A percentile compares a stretch with the other conserved stretches of the same genome.
These are phyloP conservation scores for Dynastes tityus DNA, from an alignment of 2,888 invertebrate genomes.

Conservation along the genomic window DNA sequence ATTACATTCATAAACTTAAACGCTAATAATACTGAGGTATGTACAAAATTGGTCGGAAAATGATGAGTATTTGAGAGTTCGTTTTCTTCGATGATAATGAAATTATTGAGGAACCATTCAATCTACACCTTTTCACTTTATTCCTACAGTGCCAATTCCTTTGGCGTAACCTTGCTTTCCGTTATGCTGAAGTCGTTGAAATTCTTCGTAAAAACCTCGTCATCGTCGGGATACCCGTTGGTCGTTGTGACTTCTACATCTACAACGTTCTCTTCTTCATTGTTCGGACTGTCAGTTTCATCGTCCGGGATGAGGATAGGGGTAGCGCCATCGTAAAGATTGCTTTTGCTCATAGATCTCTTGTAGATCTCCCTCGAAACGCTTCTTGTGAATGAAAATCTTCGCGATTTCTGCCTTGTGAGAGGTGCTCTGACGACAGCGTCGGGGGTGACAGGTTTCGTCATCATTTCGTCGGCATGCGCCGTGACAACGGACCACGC, in stretches of 20 bases:
- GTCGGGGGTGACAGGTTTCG: constrained; percentile 68
- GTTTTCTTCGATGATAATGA: constrained; percentile 6
- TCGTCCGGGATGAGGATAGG: constrained; percentile 73
- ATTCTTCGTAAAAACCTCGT: constrained; percentile 55
- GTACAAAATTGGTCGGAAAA: constrained; percentile 44
- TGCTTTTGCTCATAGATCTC: constrained; percentile 72
- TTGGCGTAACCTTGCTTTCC: constrained; percentile 7
- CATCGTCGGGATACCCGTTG: constrained; percentile 48
- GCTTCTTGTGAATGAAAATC: constrained; percentile 75
- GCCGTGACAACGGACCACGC: constrained; percentile 78
- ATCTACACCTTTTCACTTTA: background rate
- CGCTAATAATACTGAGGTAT: constrained; percentile 50
- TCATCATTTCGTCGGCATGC: constrained; percentile 75
- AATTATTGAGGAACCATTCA: constrained; percentile 16
- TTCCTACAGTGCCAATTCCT: constrained; percentile 9
- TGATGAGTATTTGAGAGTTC: background rate
- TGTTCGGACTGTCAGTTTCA: constrained; percentile 56
- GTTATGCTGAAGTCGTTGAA: constrained; percentile 55
- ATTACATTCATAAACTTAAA: constrained; percentile 30
- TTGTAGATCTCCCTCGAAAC: constrained; percentile 74
- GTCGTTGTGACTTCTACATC: constrained; percentile 10
- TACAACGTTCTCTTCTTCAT: constrained; percentile 51
- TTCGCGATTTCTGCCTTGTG: constrained; percentile 72
- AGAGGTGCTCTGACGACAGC: constrained; percentile 70
- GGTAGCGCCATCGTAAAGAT: constrained; percentile 73